Conservation (phyloP, 2,888 invertebrate genomes). For the Trichacis sp. region DNA sequence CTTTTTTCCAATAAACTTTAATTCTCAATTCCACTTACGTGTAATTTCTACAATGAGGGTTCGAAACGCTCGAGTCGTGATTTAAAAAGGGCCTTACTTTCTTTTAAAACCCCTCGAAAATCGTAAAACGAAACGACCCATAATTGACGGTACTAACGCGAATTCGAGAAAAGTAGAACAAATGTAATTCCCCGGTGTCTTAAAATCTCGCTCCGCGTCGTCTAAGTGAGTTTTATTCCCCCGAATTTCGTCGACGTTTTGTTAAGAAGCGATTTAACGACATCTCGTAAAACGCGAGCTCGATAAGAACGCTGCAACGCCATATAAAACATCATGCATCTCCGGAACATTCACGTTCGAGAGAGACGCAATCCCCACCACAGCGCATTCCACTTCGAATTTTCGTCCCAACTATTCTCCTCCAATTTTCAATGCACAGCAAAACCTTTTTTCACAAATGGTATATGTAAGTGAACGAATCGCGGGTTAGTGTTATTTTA, state of each 20-base stretch:
- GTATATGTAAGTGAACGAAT: no score
- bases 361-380: no score
- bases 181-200: slow-evolving; percentile 8
- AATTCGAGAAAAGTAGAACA: slow-evolving; percentile 5
- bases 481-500: no score
- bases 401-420: no score
- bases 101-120: neutral
- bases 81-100: no score
- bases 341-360: slow-evolving; percentile 29
- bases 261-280: slow-evolving; percentile 33
- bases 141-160: neutral
- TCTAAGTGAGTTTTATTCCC: slow-evolving; percentile 16
- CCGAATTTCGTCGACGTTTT: slow-evolving; percentile 21
- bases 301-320: slow-evolving; percentile 32
- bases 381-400: no score
- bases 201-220: slow-evolving; percentile 9
- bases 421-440: no score
- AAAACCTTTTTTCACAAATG: no score
- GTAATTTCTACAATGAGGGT: no score
- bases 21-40: no score
- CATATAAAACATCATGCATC: slow-evolving; percentile 31
- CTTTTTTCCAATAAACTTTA: no score
- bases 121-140: slow-evolving; percentile 2
- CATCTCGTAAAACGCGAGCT: slow-evolving; percentile 34
- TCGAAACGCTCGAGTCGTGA: no score